These are phyloP conservation scores for Aricia agestis DNA, from an alignment of 1,140 invertebrate genomes.

Conservation along the genomic window DNA sequence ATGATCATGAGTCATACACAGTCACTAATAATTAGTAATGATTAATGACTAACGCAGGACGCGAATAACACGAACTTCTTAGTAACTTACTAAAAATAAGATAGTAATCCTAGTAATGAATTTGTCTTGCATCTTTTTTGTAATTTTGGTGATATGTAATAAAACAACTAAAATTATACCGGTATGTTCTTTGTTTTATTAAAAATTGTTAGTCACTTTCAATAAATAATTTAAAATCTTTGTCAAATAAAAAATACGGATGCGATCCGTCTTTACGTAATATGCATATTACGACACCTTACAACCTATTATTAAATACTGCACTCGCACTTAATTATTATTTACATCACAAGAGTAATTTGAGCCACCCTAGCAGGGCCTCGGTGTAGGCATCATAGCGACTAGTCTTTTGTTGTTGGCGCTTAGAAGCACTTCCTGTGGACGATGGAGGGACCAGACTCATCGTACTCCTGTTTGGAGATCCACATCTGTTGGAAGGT, in stretches of 20 bases:
- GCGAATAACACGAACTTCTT: not conserved
- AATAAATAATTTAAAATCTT: conserved; percentile 73
- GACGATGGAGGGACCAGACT: conserved; percentile 89
- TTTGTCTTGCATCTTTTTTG: too few species aligned
- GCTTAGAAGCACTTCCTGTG: conserved; percentile 92
- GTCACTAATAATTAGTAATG: too few species aligned
- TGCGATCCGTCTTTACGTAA: conserved; percentile 56
- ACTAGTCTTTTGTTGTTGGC: conserved; percentile 52
- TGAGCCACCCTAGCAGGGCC: conserved; percentile 57
- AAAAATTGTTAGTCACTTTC: conserved; percentile 68
- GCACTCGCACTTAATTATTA: conserved; percentile 49
- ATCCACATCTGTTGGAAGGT: conserved; percentile 97
- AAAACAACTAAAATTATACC: conserved; percentile 59
- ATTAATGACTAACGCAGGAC: too few species aligned
- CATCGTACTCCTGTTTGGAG: conserved; percentile 92
- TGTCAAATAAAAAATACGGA: conserved; percentile 52
- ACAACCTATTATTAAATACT: conserved; percentile 70
- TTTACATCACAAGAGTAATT: conserved; percentile 70
- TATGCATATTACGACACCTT: conserved; percentile 75
- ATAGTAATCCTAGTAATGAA: not conserved
- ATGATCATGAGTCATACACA: too few species aligned
- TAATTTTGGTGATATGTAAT: conserved; percentile 25
- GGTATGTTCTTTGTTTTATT: conserved; percentile 69
- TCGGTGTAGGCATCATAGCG: conserved; percentile 67
- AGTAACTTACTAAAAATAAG: not conserved